These are phyloP conservation scores for Eidolon helvum DNA, from an alignment of 2,113 vertebrate genomes.

Conservation along the genomic window DNA sequence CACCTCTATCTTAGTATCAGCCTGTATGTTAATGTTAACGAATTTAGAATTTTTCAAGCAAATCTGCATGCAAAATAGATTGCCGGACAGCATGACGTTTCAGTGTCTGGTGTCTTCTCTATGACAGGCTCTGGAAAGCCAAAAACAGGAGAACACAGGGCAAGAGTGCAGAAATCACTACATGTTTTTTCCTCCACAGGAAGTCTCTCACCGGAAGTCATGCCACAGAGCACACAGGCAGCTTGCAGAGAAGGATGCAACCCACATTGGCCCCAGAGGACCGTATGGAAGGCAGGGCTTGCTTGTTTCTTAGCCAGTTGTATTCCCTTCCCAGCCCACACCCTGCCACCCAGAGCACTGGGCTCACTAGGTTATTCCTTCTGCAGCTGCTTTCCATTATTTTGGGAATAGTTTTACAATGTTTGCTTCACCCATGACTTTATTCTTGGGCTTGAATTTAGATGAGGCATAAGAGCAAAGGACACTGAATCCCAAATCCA, in stretches of 20 bases:
- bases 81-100: background rate
- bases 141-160: background rate
- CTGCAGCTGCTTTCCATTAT: background rate
- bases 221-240: background rate
- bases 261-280: background rate
- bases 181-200: background rate
- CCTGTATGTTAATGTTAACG: background rate
- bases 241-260: background rate
- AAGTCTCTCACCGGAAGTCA: slow-evolving; percentile 23
- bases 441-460: background rate
- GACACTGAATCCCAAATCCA: background rate
- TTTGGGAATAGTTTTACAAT: background rate
- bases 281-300: background rate
- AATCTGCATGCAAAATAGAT: background rate
- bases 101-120: background rate
- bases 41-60: slow-evolving; percentile 35
- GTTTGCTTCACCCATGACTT: background rate
- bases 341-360: background rate
- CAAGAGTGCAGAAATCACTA: background rate
- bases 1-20: background rate
- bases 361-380: background rate
- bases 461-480: background rate
- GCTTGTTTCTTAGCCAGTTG: background rate
- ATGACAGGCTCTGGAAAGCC: background rate
- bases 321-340: background rate